Conservation (phyloP, 1,140 invertebrate genomes). For the Coptotermes formosanus region DNA sequence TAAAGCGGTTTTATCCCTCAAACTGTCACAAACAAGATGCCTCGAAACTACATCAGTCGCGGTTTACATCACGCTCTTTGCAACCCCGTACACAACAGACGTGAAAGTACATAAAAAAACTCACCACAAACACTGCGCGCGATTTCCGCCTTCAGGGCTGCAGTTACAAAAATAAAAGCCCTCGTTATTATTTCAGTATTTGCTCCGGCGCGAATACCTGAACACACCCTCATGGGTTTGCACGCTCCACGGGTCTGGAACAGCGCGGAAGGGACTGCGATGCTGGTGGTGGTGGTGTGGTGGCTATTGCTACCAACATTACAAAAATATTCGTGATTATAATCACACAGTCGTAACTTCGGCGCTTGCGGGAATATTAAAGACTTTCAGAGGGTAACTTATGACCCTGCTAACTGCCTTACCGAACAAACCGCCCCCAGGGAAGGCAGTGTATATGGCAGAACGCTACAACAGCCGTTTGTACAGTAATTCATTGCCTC, state of each 20-base stretch:
- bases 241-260: neutral
- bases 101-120: neutral
- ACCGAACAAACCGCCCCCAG: neutral
- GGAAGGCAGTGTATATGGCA: neutral
- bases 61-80: neutral
- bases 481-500: neutral
- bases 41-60: neutral
- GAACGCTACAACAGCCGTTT: neutral
- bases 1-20: too few relatives aligned
- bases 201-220: neutral
- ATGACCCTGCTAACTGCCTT: neutral
- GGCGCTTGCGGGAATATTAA: neutral
- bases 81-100: neutral
- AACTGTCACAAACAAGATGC: neutral
- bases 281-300: neutral
- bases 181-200: neutral
- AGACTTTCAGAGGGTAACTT: neutral
- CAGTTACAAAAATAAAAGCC: neutral
- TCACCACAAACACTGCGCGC: neutral
- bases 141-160: neutral
- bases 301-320: neutral
- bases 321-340: neutral
- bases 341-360: neutral
- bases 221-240: neutral
- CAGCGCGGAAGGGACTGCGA: neutral